Percentiles rank a stretch among this genome's conserved stretches.
phyloP scores from a whole-genome alignment of 2,797 vertebrate species.

The Podarcis siculus region DNA sequence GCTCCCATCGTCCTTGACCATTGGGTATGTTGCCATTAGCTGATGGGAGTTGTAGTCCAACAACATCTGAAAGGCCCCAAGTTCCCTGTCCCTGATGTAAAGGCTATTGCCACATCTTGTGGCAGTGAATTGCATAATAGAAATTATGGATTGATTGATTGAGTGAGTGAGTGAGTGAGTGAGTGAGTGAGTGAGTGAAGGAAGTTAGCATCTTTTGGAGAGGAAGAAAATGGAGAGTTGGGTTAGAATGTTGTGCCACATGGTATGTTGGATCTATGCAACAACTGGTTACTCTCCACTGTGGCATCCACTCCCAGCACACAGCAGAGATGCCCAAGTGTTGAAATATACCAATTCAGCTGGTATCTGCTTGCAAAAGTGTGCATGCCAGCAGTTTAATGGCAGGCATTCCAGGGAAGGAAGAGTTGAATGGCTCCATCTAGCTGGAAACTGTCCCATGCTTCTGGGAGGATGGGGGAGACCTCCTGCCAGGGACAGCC shows the following conservation, averaged over 20 bases:
- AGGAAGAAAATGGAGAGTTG: background rate
- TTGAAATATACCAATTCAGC: background rate
- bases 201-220: background rate
- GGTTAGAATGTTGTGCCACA: background rate
- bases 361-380: background rate
- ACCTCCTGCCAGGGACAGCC: background rate
- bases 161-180: too few species aligned
- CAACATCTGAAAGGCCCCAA: too few species aligned
- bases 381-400: background rate
- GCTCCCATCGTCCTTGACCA: too few species aligned
- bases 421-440: background rate
- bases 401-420: background rate
- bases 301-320: background rate
- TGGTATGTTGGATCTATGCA: background rate
- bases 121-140: background rate
- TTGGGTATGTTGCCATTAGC: too few species aligned
- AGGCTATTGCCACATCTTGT: background rate
- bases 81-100: background rate
- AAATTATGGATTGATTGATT: background rate
- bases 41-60: too few species aligned
- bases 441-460: background rate
- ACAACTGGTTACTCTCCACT: background rate
- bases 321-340: background rate
- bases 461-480: background rate
- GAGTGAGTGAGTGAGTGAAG: too few species aligned